phyloP scores from a whole-genome alignment of 2,888 invertebrate species.

The Celastrina argiolus region DNA sequence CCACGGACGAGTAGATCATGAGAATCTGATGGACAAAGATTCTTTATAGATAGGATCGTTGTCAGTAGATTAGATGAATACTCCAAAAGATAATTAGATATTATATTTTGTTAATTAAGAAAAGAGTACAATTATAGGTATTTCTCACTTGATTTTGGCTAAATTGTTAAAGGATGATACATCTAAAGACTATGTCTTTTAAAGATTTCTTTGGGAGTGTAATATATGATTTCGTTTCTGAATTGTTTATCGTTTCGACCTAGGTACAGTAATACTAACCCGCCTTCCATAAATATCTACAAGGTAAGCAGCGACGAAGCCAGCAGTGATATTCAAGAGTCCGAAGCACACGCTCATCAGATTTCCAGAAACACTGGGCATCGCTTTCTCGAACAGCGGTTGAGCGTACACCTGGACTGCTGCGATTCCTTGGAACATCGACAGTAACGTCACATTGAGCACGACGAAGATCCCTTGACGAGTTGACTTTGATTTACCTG shows the following conservation, averaged over 20 bases:
- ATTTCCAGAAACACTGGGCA: slow-evolving; percentile 31
- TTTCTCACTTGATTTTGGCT: too few relatives aligned
- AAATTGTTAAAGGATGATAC: too few relatives aligned
- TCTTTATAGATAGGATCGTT: neutral
- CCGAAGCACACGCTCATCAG: slow-evolving; percentile 27
- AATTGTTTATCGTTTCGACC: neutral
- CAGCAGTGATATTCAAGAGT: slow-evolving; percentile 12
- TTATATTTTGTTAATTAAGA: too few relatives aligned
- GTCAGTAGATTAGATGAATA: neutral
- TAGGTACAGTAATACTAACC: slow-evolving; percentile 17
- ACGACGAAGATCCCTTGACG: slow-evolving; percentile 12
- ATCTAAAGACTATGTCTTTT: too few relatives aligned
- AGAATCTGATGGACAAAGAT: slow-evolving; percentile 41
- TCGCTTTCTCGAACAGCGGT: slow-evolving; percentile 45
- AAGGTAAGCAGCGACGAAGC: slow-evolving; percentile 24
- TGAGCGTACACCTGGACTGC: slow-evolving; percentile 54
- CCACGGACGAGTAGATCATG: slow-evolving; percentile 44
- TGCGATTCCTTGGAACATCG: slow-evolving; percentile 13
- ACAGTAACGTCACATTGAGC: neutral
- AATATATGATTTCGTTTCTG: neutral
- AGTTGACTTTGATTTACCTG: slow-evolving; percentile 48
- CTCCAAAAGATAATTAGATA: too few relatives aligned
- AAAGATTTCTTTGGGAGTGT: too few relatives aligned
- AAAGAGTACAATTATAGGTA: too few relatives aligned
- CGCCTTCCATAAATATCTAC: slow-evolving; percentile 28